phyloP scores from a whole-genome alignment of 2,888 invertebrate genomes.

The Temnothorax ravouxi region DNA sequence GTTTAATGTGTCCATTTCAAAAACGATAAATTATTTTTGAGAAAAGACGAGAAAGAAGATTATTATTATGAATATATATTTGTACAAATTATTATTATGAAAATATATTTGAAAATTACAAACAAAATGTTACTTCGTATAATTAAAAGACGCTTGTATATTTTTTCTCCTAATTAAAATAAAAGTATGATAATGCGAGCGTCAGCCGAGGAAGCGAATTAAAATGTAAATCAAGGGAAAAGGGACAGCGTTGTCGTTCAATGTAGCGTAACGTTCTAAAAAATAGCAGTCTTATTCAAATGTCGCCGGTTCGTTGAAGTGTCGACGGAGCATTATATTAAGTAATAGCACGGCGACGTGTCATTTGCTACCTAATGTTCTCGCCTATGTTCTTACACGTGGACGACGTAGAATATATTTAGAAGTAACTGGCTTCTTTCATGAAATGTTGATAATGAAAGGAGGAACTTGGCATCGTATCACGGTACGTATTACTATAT shows the following conservation, averaged over 20 bases:
- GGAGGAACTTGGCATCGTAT: neutral
- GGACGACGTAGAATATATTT: neutral
- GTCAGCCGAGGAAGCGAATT: neutral
- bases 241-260: conserved; percentile 48
- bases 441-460: neutral
- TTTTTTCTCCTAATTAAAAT: neutral
- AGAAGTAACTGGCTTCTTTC: conserved; percentile 18
- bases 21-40: neutral
- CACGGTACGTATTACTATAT: neutral
- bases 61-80: neutral
- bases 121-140: neutral
- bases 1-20: neutral
- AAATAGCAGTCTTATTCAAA: conserved; percentile 66
- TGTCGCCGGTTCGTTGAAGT: conserved; percentile 32
- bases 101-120: neutral
- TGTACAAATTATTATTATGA: neutral
- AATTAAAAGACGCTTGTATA: neutral
- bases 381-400: conserved; percentile 51
- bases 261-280: conserved; percentile 61
- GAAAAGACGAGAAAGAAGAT: neutral
- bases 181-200: neutral
- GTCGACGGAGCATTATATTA: conserved; percentile 53
- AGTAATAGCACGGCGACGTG: conserved; percentile 59
- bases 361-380: conserved; percentile 72
- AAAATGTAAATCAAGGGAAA: conserved; percentile 53